Evolutionary conservation across 2,888 invertebrate species (phyloP).

Genomic region (Chrysolina americana): DNA sequence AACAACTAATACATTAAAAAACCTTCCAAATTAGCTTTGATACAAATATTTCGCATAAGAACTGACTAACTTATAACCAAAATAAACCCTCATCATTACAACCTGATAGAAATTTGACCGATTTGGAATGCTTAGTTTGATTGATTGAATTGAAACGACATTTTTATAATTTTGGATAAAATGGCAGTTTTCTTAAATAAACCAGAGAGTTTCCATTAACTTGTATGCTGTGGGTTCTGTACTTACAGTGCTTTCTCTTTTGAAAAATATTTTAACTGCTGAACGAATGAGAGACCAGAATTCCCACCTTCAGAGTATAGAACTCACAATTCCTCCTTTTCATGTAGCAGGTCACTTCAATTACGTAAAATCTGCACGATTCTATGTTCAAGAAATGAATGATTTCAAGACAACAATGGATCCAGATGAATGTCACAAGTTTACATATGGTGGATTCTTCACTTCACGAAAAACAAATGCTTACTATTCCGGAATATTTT

Average conservation of each 20-base stretch:
- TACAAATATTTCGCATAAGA: too few species aligned
- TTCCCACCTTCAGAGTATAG: not conserved
- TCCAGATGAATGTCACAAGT: not conserved
- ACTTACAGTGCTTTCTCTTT: not conserved
- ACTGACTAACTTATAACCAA: too few species aligned
- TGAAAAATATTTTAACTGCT: not conserved
- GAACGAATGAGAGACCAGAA: slow-evolving; percentile 11
- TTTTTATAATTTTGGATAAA: too few species aligned
- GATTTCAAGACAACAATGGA: not conserved
- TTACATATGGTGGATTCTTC: not conserved
- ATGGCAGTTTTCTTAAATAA: too few species aligned
- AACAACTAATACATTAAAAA: too few species aligned
- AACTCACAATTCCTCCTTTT: slow-evolving; percentile 8
- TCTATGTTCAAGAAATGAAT: slow-evolving; percentile 1
- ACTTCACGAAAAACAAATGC: slow-evolving; percentile 1
- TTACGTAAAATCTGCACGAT: slow-evolving; percentile 3
- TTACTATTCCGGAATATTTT: not conserved
- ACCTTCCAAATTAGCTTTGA: too few species aligned
- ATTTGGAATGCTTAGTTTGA: too few species aligned
- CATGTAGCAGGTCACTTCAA: slow-evolving; percentile 16
- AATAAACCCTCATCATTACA: too few species aligned
- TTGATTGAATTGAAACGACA: too few species aligned
- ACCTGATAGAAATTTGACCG: too few species aligned
- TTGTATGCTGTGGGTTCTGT: slow-evolving; percentile 6
- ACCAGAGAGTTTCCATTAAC: too few species aligned